Evolutionary conservation across 1,140 invertebrate species (phyloP), one percentile per base, ranked within the genome.

Genomic region (Drosophila chauvacae): DNA sequence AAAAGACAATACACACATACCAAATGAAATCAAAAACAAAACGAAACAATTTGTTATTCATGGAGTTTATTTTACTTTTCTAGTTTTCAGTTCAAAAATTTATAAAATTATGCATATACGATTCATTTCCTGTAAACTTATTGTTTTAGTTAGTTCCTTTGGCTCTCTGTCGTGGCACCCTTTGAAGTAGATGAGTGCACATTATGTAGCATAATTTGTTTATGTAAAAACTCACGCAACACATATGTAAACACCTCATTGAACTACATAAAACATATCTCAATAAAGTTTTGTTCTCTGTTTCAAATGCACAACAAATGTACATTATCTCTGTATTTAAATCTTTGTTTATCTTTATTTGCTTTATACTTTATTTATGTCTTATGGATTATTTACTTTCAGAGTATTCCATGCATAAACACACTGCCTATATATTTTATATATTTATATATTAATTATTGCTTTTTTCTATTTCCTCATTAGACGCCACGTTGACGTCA

Each of bases 211-310:
- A 63, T 71, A 86, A 44, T 58, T 76, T 86, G 75, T 87, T 80
- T 79, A 79, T 88, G 75, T 87, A 75, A 73, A 81, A 57, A 62
- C 63, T 69, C 44, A 70, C 44, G 75, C 70, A 47, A 62, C 59
- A 73, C 44, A 75, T 44, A 76, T 47, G 60, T 62, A 80, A 48
- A 84, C 53, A 59, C 37, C 51, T 61, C 60, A 75, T 55, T 62
- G 35, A 63, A 45, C 14, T 39, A 45, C 51, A 74, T 66, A 55
- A 23, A 37, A 68, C 66, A 80, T 84, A 83, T 84, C 74, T 71
- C 77, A 88, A 91, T 88, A 91, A 87, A 91, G 83, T 84, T 91
- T 76, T 91, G 88, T 91, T 91, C 63, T 88, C 81, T 91, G 87
- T 91, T 91, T 80, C 76, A 76, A 80, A 79, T 77, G 83, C 84